phyloP scores from a whole-genome alignment of 2,797 vertebrate species.

The Phrynocephalus forsythii region DNA sequence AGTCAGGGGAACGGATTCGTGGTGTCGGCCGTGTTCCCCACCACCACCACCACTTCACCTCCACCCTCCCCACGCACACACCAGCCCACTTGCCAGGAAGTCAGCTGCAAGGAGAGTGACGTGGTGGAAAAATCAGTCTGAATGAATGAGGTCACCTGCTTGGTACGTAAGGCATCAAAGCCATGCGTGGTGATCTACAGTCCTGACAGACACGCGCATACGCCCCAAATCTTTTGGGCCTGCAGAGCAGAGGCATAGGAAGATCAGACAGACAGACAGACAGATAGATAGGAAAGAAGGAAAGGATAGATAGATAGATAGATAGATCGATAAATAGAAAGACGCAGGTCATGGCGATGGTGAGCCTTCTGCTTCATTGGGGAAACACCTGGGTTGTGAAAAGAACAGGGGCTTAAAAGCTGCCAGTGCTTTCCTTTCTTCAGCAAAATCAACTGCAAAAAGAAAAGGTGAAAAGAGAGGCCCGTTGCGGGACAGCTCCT shows the following conservation, averaged over 20 bases:
- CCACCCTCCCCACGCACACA: no score
- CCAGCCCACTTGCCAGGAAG: not conserved
- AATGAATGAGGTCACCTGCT: constrained; percentile 75
- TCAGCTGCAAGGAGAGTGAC: constrained; percentile 57
- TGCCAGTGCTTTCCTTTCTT: no score
- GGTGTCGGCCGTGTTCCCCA: not conserved
- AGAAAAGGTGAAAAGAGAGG: not conserved
- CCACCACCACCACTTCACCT: not conserved
- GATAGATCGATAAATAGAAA: not conserved
- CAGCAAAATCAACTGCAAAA: no score
- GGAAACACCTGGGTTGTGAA: no score
- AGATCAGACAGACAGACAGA: no score
- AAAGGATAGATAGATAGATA: no score
- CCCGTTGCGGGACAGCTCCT: not conserved
- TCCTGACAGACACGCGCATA: not conserved
- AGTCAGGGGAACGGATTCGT: not conserved
- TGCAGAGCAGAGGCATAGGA: no score
- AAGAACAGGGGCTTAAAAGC: no score
- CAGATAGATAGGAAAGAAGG: not conserved
- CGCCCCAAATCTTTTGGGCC: rapidly evolving
- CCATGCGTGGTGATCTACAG: not conserved
- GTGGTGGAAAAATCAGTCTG: constrained; percentile 65
- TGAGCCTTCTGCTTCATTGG: no score
- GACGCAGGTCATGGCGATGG: not conserved
- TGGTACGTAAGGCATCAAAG: constrained; percentile 55